Percentiles rank a stretch among this genome's conserved stretches.
These are phyloP conservation scores for Lota lota DNA, from an alignment of 2,113 vertebrate species.

Conservation along the genomic window DNA sequence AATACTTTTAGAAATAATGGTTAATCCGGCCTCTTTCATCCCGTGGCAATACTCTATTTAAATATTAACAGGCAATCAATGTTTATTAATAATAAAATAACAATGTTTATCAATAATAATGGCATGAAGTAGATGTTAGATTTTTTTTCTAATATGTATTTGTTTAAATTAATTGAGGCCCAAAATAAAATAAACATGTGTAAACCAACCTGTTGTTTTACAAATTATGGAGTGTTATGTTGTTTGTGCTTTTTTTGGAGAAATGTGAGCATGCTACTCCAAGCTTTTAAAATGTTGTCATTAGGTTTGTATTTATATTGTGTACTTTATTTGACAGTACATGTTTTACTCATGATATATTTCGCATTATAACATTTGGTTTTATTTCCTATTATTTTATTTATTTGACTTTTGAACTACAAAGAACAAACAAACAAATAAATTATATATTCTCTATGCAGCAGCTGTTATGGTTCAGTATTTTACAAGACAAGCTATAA, in stretches of 20 bases:
- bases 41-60: not conserved
- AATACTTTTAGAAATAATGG: not conserved
- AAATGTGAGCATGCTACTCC: not conserved
- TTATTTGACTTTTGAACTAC: constrained; percentile 24
- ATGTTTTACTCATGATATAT: constrained; percentile 24
- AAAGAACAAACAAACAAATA: constrained; percentile 29
- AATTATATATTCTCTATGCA: not conserved
- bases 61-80: constrained; percentile 3
- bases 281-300: no score
- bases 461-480: no score
- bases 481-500: no score
- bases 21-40: not conserved
- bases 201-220: not conserved
- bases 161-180: not conserved
- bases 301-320: no score
- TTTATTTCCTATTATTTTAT: constrained; percentile 46
- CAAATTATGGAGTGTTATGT: not conserved
- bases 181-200: constrained; percentile 5
- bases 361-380: constrained; percentile 10
- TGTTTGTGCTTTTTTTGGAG: not conserved
- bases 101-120: constrained; percentile 2
- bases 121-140: not conserved
- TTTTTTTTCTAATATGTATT: not conserved
- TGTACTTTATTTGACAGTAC: not conserved
- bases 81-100: not conserved